A percentile compares a stretch with the other conserved stretches of the same genome.
Evolutionary conservation across 2,113 vertebrate genomes (phyloP).

Genomic region (Notiomystis cincta): DNA sequence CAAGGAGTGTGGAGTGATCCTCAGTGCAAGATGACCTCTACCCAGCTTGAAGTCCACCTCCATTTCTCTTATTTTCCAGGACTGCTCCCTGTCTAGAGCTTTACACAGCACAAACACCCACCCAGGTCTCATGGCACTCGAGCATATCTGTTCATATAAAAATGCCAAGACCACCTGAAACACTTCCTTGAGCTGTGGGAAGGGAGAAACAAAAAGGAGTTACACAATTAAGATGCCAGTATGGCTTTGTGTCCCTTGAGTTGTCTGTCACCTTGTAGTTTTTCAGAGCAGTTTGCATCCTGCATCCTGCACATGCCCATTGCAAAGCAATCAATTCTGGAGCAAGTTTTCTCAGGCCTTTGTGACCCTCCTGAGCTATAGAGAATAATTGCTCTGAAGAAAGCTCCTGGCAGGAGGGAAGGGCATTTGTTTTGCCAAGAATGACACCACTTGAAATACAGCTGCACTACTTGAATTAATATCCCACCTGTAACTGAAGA

Average conservation of each 20-base stretch:
- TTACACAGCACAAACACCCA: neutral
- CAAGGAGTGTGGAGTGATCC: neutral
- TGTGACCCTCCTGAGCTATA: neutral
- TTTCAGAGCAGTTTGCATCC: neutral
- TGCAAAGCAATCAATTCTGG: neutral
- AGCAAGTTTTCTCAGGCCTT: neutral
- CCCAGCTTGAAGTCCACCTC: neutral
- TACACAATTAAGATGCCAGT: neutral
- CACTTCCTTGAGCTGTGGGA: neutral
- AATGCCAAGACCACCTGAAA: neutral
- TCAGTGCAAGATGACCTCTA: neutral
- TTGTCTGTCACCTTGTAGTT: neutral
- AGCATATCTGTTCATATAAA: neutral
- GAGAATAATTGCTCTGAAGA: constrained; percentile 15
- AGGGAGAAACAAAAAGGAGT: neutral
- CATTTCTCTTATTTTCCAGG: neutral
- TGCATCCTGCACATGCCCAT: neutral
- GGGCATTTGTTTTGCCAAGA: constrained; percentile 12
- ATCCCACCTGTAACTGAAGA: neutral
- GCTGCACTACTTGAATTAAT: neutral
- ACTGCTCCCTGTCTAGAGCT: neutral
- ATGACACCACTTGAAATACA: neutral
- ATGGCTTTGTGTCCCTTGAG: neutral
- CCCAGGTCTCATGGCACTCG: neutral
- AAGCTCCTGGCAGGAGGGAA: neutral